Evolutionary conservation across 2,797 vertebrate species (phyloP).

Genomic region (Hippocampus kuda): DNA sequence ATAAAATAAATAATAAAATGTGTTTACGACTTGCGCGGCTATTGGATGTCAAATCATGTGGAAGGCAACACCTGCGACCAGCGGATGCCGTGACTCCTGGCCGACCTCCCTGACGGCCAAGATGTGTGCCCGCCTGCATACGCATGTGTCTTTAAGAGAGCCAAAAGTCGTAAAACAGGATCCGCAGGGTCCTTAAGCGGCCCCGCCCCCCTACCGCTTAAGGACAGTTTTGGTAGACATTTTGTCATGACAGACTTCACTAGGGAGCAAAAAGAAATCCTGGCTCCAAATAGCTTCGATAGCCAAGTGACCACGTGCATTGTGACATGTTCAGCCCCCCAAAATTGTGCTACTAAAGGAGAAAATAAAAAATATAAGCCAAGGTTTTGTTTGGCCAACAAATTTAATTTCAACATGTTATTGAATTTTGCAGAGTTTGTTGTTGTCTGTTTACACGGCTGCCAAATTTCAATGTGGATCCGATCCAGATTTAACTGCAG

Average conservation of each 20-base stretch:
- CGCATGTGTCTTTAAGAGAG: slow-evolving; percentile 28
- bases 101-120: slow-evolving; percentile 45
- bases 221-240: slow-evolving; percentile 35
- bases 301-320: too few relatives aligned
- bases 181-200: slow-evolving; percentile 4
- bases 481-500: slow-evolving; percentile 13
- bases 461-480: background rate
- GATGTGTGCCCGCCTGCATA: slow-evolving; percentile 30
- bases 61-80: slow-evolving; percentile 49
- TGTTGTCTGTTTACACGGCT: background rate
- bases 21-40: slow-evolving; percentile 43
- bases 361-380: background rate
- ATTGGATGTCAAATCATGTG: slow-evolving; percentile 47
- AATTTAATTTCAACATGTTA: background rate
- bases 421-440: background rate
- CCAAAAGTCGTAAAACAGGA: slow-evolving; percentile 3
- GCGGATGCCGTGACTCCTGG: slow-evolving; percentile 51
- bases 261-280: background rate
- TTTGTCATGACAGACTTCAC: slow-evolving; percentile 3
- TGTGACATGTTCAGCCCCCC: too few relatives aligned
- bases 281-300: background rate
- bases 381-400: background rate
- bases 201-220: slow-evolving; percentile 28
- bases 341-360: too few relatives aligned
- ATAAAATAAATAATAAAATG: slow-evolving; percentile 52